A percentile compares a stretch with the other conserved stretches of the same genome.
phyloP scores from a whole-genome alignment of 2,797 vertebrate species.

The Eurystomus glaucurus region DNA sequence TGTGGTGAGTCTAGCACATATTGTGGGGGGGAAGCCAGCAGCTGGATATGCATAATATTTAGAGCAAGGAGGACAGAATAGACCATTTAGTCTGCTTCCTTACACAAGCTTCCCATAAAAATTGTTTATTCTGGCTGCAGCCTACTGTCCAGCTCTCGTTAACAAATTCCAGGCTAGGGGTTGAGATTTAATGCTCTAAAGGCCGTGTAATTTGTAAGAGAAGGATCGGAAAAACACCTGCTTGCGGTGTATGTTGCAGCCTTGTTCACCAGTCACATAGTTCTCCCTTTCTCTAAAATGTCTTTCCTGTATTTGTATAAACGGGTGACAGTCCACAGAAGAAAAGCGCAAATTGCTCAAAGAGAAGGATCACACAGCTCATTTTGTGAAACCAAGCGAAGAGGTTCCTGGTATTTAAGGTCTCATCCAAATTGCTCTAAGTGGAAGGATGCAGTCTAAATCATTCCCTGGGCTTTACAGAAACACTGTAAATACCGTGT shows the following conservation, averaged over 20 bases:
- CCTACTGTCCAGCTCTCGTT: not conserved
- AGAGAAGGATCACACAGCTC: not conserved
- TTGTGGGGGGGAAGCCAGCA: not conserved
- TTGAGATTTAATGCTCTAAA: not conserved
- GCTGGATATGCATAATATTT: not conserved
- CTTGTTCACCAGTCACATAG: not conserved
- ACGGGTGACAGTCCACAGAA: not conserved
- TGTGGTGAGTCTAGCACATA: not conserved
- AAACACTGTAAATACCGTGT: not conserved
- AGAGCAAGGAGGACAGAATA: not conserved
- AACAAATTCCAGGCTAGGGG: not conserved
- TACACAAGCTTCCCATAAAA: not conserved
- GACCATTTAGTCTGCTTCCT: not conserved
- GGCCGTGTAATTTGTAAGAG: not conserved
- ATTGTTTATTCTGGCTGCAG: not conserved
- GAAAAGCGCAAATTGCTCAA: not conserved
- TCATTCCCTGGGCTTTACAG: not conserved
- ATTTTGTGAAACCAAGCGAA: fast-evolving
- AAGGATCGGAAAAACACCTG: not conserved
- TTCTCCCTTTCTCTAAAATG: not conserved
- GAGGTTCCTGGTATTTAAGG: not conserved
- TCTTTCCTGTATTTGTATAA: not conserved
- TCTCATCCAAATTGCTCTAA: not conserved
- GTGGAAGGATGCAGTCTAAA: not conserved
- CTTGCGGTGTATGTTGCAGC: not conserved